A percentile compares a stretch with the other conserved stretches of the same genome.
phyloP scores from a whole-genome alignment of 2,888 invertebrate species.

The Agrochola lychnidis region DNA sequence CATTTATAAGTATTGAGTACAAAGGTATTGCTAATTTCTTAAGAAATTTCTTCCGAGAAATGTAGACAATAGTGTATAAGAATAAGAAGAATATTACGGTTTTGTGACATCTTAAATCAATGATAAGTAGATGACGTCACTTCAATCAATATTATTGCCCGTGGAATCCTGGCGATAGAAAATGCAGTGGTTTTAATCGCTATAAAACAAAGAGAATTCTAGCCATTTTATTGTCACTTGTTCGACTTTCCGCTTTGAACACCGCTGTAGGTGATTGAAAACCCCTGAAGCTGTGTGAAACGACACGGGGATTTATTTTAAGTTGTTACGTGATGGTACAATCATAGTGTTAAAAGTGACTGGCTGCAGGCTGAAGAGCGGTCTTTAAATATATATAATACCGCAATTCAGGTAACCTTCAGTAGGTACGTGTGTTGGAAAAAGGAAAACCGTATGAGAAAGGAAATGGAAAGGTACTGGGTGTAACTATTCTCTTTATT shows the following conservation, averaged over 20 bases:
- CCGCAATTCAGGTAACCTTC: background rate
- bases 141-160: background rate
- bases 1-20: too few relatives aligned
- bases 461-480: background rate
- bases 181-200: slow-evolving; percentile 12
- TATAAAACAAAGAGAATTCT: slow-evolving; percentile 32
- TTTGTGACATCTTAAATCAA: background rate
- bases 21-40: too few relatives aligned
- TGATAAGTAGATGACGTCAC: background rate
- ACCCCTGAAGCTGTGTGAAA: background rate
- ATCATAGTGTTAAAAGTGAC: background rate
- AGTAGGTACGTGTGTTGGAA: background rate
- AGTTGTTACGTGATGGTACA: background rate
- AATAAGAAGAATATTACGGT: too few relatives aligned
- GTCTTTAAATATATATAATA: background rate
- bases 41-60: too few relatives aligned
- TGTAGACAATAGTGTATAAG: too few relatives aligned
- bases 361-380: background rate
- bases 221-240: background rate
- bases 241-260: background rate
- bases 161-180: background rate
- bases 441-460: background rate
- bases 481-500: too few relatives aligned
- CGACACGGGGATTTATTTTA: background rate
- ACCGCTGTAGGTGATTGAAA: slow-evolving; percentile 18